A percentile compares a stretch with the other conserved stretches of the same genome.
These are phyloP conservation scores for Micropterix aruncella DNA, from an alignment of 2,888 invertebrate species.

Conservation along the genomic window DNA sequence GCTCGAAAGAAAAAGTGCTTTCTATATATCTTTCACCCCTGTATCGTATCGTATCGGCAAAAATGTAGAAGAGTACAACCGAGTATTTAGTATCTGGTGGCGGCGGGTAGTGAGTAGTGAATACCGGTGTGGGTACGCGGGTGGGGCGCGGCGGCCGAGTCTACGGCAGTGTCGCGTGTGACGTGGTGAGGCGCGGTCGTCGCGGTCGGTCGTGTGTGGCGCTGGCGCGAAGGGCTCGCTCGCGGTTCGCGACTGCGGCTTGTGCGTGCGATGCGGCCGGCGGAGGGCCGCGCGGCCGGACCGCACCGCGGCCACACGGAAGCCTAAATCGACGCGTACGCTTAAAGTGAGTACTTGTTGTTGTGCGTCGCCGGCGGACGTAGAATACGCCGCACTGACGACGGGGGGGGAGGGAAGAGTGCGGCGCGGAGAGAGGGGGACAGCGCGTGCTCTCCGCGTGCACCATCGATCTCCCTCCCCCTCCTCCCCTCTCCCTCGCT, in stretches of 20 bases:
- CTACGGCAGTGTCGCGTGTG: constrained; percentile 22
- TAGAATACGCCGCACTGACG: too few species aligned
- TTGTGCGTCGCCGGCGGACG: too few species aligned
- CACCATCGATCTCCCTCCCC: constrained; percentile 14
- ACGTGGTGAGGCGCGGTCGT: constrained; percentile 2
- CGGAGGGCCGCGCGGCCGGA: constrained; percentile 1
- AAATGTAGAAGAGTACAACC: too few species aligned
- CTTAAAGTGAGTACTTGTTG: too few species aligned
- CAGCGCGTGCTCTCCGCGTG: constrained; percentile 34
- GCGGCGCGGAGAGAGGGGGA: constrained; percentile 40
- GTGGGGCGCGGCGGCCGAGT: constrained; percentile 22
- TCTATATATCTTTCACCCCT: too few species aligned
- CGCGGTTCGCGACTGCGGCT: constrained; percentile 10
- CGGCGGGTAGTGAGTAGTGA: constrained; percentile 11
- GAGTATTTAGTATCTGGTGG: too few species aligned
- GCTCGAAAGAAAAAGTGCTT: too few species aligned
- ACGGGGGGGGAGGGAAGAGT: too few species aligned
- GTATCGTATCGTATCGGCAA: too few species aligned
- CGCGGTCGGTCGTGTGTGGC: constrained; percentile 11
- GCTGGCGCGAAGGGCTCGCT: constrained; percentile 9
- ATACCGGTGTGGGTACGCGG: constrained; percentile 28
- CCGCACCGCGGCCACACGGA: background rate
- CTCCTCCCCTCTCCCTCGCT: constrained; percentile 15
- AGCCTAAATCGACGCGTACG: too few species aligned
- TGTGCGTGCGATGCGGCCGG: constrained; percentile 2